Evolutionary conservation across 2,888 invertebrate genomes (phyloP), one percentile per base, ranked within the genome.

Genomic region (Loripinus fragilis): DNA sequence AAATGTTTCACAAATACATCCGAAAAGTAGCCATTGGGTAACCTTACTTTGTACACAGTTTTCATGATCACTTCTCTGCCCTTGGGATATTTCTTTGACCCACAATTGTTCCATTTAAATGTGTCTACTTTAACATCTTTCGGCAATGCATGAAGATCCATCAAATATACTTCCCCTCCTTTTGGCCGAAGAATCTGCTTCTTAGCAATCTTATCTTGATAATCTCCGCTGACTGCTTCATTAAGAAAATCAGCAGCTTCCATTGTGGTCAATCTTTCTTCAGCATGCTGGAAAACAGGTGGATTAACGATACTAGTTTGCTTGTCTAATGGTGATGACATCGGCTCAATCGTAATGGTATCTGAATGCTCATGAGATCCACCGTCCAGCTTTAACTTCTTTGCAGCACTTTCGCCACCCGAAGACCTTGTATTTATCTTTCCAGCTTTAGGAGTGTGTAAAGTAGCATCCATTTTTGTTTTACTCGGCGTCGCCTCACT

Each of bases 1-100:
- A 60, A 33, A 33, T 60, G 60, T 33, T 33, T 60, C 60, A 33
- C 33, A 60, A 60, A 60, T 5, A 33, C 60, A 60, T 60, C 60
- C 1, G 60, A 60, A 17, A 60, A 60, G 17, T 60, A 33, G 17
- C 60, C 33, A 60, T 60, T 60, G 1, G 60, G 60, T 33, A 60
- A 20, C 17, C 33, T 60, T 17, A 60, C 33, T 20, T 60, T 60
- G 33, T 33, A 60, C 8, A 33, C 30, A 10, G 30, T 30, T 33
- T 60, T 60, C 12, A 33, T 60, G 5, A 60, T 33, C 17, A 60
- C 20, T 17, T 30, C 33, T 17, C 33, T 60, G 7, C 17, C 17
- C 23, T 30, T 60, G 2, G 60, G 60, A 20, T 33, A 60, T 20
- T 33, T 60, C 33, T 33, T 60, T 30, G 60, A 33, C 2, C 30